Percentiles rank a stretch among this genome's conserved stretches.
phyloP scores from a whole-genome alignment of 2,113 vertebrate genomes.

The Vimba vimba region DNA sequence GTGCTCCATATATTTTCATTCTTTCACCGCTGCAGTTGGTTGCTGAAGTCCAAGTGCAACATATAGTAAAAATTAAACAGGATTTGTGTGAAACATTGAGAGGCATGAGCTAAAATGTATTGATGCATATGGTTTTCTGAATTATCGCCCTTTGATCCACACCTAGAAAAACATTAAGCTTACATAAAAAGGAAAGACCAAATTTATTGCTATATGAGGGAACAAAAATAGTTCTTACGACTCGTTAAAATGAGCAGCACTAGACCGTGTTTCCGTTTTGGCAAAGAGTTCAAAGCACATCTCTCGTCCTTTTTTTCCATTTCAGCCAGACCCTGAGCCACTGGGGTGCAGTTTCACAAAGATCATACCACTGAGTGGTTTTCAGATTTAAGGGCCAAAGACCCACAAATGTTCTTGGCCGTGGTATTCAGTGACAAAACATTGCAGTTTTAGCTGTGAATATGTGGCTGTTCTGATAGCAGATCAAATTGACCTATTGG shows the following conservation, averaged over 20 bases:
- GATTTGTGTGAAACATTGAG: constrained; percentile 46
- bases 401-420: constrained; percentile 54
- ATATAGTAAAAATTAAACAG: constrained; percentile 7
- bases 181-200: constrained; percentile 65
- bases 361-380: constrained; percentile 68
- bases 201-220: constrained; percentile 71
- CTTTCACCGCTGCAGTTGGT: constrained; percentile 8
- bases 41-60: constrained; percentile 15
- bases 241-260: constrained; percentile 73
- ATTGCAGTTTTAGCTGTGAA: constrained; percentile 21
- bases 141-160: constrained; percentile 70
- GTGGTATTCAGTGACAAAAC: constrained; percentile 38
- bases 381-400: constrained; percentile 70
- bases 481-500: constrained; percentile 25
- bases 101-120: constrained; percentile 58
- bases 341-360: constrained; percentile 68
- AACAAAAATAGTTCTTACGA: constrained; percentile 74
- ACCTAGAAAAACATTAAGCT: constrained; percentile 66
- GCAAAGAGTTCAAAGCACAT: constrained; percentile 69
- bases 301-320: constrained; percentile 24
- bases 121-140: constrained; percentile 56
- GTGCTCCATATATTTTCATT: constrained; percentile 20
- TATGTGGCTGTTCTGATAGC: constrained; percentile 28
- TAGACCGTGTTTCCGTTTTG: constrained; percentile 77
- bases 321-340: constrained; percentile 51